Conservation (phyloP, 2,797 vertebrate species). For the Acanthurus tractus region DNA sequence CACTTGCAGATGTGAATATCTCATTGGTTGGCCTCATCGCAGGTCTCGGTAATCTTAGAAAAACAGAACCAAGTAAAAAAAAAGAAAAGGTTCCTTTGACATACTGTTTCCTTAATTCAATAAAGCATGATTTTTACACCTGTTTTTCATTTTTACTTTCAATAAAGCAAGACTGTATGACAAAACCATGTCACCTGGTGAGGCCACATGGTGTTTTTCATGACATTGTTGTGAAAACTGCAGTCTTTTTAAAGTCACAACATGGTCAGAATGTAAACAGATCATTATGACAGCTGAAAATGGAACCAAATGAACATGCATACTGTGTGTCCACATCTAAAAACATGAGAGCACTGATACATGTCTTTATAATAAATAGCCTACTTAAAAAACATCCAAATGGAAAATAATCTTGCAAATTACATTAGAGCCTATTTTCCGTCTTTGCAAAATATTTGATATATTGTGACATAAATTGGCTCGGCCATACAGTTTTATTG, state of each 20-base stretch:
- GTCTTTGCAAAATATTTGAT: not conserved
- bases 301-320: not conserved
- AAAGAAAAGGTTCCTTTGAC: conserved; percentile 6
- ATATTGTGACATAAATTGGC: not conserved
- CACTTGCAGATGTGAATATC: conserved; percentile 64
- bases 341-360: not conserved
- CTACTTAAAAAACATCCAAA: not conserved
- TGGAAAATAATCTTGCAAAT: not conserved
- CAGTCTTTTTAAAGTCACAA: conserved; percentile 5
- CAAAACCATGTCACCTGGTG: not conserved
- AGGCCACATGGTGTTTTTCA: conserved; percentile 18
- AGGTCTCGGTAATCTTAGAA: conserved; percentile 44
- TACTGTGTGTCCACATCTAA: not conserved
- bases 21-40: conserved; percentile 47
- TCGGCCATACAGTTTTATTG: not conserved
- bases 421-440: not conserved
- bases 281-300: not conserved
- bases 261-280: not conserved
- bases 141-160: conserved; percentile 58
- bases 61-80: conserved; percentile 37
- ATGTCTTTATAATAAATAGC: not conserved
- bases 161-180: conserved; percentile 18
- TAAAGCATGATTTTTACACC: conserved; percentile 26
- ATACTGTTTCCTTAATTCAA: conserved; percentile 36
- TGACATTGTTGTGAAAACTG: conserved; percentile 1